These are phyloP conservation scores for Fratercula arctica DNA, from an alignment of 2,797 vertebrate species.

Conservation along the genomic window DNA sequence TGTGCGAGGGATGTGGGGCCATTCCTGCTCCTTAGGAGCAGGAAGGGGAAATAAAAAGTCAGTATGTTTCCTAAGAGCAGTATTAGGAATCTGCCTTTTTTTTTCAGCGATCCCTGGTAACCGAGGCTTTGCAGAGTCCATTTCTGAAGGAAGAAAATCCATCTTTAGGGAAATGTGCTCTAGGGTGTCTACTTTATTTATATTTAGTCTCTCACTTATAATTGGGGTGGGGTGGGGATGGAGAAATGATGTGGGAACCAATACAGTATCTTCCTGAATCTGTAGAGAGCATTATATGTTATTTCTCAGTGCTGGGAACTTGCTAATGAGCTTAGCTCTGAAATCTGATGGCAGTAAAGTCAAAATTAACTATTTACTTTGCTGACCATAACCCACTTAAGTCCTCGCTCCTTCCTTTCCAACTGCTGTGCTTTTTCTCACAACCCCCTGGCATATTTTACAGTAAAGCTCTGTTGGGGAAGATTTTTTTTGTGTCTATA, in stretches of 20 bases:
- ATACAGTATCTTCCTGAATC: neutral
- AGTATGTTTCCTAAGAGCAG: neutral
- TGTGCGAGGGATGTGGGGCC: neutral
- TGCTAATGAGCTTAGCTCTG: neutral
- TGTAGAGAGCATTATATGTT: neutral
- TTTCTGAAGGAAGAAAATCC: neutral
- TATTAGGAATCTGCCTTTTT: neutral
- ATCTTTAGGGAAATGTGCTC: neutral
- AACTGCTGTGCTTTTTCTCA: neutral
- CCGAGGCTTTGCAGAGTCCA: neutral
- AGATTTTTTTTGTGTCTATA: neutral
- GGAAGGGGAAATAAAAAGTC: neutral
- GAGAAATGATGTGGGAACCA: neutral
- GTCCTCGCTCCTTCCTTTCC: neutral
- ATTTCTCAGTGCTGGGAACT: neutral
- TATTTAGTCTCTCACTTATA: neutral
- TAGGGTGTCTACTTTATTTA: neutral
- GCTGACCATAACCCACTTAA: neutral
- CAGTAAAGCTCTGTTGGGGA: neutral
- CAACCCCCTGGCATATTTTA: neutral
- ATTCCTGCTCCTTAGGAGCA: neutral
- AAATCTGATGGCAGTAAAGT: neutral
- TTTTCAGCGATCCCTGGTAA: neutral
- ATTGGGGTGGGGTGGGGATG: neutral
- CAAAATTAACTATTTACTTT: neutral